phyloP scores from a whole-genome alignment of 2,888 invertebrate species.

The Eupsilia transversa region DNA sequence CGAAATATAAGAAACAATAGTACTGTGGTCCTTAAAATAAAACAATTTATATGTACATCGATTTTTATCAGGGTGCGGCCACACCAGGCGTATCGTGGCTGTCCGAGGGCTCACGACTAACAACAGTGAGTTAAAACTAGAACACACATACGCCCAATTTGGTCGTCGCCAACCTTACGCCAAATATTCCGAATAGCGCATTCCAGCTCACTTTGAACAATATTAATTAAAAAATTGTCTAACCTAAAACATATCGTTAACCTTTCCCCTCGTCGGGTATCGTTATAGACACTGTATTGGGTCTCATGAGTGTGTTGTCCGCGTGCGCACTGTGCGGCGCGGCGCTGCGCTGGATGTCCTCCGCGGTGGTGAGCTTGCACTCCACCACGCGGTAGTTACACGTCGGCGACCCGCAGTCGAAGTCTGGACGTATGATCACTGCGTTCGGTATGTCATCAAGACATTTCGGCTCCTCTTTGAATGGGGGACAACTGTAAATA shows the following conservation, averaged over 20 bases:
- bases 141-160: conserved; percentile 68
- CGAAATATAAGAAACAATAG: conserved; percentile 60
- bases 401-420: conserved; percentile 86
- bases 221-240: conserved; percentile 73
- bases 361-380: conserved; percentile 87
- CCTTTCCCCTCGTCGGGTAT: conserved; percentile 91
- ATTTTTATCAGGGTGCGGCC: conserved; percentile 57
- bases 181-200: conserved; percentile 64
- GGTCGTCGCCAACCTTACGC: conserved; percentile 66
- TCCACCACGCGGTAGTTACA: conserved; percentile 88
- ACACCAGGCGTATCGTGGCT: conserved; percentile 59
- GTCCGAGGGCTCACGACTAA: conserved; percentile 46
- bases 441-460: conserved; percentile 85
- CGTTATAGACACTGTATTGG: conserved; percentile 91
- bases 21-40: conserved; percentile 59
- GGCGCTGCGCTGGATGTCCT: conserved; percentile 79
- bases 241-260: conserved; percentile 72
- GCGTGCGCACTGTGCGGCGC: conserved; percentile 71
- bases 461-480: conserved; percentile 83
- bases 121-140: conserved; percentile 54
- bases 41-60: conserved; percentile 64
- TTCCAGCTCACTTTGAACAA: conserved; percentile 72
- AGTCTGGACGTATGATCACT: conserved; percentile 81
- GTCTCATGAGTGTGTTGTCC: conserved; percentile 72
- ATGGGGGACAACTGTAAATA: conserved; percentile 84